Evolutionary conservation across 2,888 invertebrate genomes (phyloP).

Genomic region (Cancer borealis): DNA sequence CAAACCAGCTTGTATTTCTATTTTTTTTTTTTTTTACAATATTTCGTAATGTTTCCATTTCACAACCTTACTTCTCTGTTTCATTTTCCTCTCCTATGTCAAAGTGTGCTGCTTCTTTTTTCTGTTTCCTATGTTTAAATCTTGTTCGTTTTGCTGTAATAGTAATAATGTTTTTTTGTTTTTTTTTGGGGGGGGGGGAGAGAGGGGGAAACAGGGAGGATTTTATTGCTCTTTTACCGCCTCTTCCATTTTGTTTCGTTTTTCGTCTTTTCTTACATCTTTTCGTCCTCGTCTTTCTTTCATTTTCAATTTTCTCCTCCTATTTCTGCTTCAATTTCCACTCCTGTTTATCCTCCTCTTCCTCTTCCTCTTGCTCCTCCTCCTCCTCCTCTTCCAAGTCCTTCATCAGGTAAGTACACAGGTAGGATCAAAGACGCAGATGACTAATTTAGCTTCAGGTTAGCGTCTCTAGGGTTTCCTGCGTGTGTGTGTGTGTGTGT

Average conservation of each 20-base stretch:
- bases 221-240: neutral
- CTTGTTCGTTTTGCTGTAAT: neutral
- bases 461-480: neutral
- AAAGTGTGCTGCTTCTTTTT: too few species aligned
- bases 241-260: neutral
- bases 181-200: too few species aligned
- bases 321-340: neutral
- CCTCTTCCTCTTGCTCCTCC: slow-evolving; percentile 29
- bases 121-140: neutral
- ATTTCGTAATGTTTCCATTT: too few species aligned
- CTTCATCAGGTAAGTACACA: slow-evolving; percentile 16
- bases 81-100: too few species aligned
- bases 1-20: too few species aligned
- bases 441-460: neutral
- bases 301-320: neutral
- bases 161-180: neutral
- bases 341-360: neutral
- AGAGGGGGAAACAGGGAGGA: too few species aligned
- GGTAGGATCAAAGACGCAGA: neutral
- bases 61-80: too few species aligned
- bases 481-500: slow-evolving; percentile 29
- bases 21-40: too few species aligned
- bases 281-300: neutral
- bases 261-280: neutral
- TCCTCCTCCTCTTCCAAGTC: neutral